Evolutionary conservation across 2,113 vertebrate genomes (phyloP).

Genomic region (Melanotaenia duboulayi): DNA sequence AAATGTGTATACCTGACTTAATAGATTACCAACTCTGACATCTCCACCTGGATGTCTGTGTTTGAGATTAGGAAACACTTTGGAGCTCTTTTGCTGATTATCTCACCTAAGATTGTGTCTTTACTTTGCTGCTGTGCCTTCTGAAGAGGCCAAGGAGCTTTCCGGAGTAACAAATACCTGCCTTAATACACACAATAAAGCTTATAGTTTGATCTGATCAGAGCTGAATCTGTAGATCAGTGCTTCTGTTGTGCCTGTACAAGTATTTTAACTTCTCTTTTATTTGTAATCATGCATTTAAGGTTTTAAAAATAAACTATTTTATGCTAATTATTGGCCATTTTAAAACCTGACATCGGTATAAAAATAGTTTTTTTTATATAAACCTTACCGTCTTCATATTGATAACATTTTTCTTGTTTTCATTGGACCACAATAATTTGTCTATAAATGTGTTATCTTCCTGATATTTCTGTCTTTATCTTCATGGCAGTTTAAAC

Average conservation of each 20-base stretch:
- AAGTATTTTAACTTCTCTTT: not conserved
- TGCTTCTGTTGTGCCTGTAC: not conserved
- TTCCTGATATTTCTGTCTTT: no score
- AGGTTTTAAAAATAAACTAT: no score
- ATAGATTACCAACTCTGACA: slow-evolving; percentile 17
- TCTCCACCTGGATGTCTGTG: not conserved
- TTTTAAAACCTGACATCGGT: no score
- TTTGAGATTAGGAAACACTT: slow-evolving; percentile 37
- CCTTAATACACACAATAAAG: slow-evolving; percentile 29
- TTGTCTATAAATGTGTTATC: no score
- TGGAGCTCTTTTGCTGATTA: slow-evolving; percentile 38
- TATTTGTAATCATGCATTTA: no score
- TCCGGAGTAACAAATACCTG: slow-evolving; percentile 6
- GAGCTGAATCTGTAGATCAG: not conserved
- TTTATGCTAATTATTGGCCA: no score
- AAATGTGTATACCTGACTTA: slow-evolving; percentile 12
- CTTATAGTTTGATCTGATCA: slow-evolving; percentile 41
- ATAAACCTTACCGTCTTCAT: no score
- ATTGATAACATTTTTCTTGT: no score
- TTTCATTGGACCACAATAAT: no score
- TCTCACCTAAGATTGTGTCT: slow-evolving; percentile 53
- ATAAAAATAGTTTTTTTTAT: no score
- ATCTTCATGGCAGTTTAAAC: no score
- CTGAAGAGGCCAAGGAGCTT: slow-evolving; percentile 24
- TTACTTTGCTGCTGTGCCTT: slow-evolving; percentile 31